Base-by-base conservation (phyloP, 2,797 vertebrate species). In the Podarcis lilfordi region DNA sequence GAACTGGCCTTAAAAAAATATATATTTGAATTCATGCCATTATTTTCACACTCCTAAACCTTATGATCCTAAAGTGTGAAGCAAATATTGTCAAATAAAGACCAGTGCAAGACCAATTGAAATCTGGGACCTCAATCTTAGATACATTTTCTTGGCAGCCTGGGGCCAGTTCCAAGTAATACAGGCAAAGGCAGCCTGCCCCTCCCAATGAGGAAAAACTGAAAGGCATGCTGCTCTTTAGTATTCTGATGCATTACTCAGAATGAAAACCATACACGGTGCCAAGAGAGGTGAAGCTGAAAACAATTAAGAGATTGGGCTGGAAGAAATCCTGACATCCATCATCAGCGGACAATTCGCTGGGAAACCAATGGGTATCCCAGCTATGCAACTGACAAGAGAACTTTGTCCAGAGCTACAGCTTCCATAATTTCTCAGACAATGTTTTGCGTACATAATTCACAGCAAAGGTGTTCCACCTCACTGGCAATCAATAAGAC, bases 391-490 rank as follows among this genome's bases (percentile, higher is more conserved):
- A 10, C 10, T 17, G 55, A 85, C 78, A 78, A 78, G 78, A 74
- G 74, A 85, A 82, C n/a, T 66, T 84, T 82, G 79, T 79, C 29
- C 11, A 27, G 13, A 37, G 59, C 71, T 86, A 82, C 61, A 1
- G 5, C 45, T 80, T 79, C 75, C 82, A 50, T 86, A 87, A 76
- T 77, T 69, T 64, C 77, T 69, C n/a, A 88, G 0, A 0, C 61
- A 81, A 35, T 29, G 17, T 0, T 0, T 84, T 6, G 15, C 10
- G 32, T 0, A 0, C 2, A 85, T 87, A 86, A 0, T 0, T 80
- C 7, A 15, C 50, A 37, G 32, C 0, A 0, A 82, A 55, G 8
- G 3, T 19, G n/a, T 91, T 89, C 50, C 77, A 86, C 43, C 0
- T 0, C 15, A 64, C 9, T 3, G 68, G 21, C 0, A 9, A 23